These are phyloP conservation scores for Tetrapedia diversipes DNA, from an alignment of 2,888 invertebrate genomes.

Conservation along the genomic window DNA sequence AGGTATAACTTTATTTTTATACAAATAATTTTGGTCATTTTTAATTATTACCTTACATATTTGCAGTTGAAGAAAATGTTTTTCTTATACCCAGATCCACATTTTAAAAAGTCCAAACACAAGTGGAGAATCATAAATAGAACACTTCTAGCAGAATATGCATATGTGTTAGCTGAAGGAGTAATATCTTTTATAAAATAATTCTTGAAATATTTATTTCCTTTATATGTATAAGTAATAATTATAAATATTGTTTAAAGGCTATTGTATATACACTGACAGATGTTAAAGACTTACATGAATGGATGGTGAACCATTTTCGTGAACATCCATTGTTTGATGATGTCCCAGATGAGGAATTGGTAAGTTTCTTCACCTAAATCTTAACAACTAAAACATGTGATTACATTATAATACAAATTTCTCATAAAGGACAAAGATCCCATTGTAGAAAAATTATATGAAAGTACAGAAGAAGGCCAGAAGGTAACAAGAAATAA, in stretches of 20 bases:
- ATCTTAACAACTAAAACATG: not conserved
- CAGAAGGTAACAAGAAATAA: conserved; percentile 98
- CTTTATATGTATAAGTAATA: conserved; percentile 19
- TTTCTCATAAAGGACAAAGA: conserved; percentile 87
- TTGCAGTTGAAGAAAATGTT: conserved; percentile 96
- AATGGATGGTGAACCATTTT: conserved; percentile 98
- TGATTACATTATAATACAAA: not conserved
- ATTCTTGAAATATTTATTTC: conserved; percentile 15
- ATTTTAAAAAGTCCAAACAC: conserved; percentile 99
- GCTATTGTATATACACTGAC: conserved; percentile 98
- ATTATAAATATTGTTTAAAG: conserved; percentile 83
- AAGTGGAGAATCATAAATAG: conserved; percentile 99
- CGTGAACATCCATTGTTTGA: conserved; percentile 95
- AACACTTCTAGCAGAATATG: conserved; percentile 97
- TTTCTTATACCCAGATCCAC: conserved; percentile 99
- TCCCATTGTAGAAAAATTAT: conserved; percentile 94
- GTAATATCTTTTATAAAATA: conserved; percentile 83
- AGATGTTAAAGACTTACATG: conserved; percentile 97
- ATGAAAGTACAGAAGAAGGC: conserved; percentile 98
- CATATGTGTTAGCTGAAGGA: conserved; percentile 93
- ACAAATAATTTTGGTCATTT: not conserved
- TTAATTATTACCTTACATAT: conserved; percentile 34
- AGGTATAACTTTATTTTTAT: conserved; percentile 1
- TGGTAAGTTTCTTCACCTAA: conserved; percentile 85
- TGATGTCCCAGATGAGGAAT: conserved; percentile 88